Base-by-base conservation (phyloP, 2,113 vertebrate species). In the Tychaedon coryphoeus region DNA sequence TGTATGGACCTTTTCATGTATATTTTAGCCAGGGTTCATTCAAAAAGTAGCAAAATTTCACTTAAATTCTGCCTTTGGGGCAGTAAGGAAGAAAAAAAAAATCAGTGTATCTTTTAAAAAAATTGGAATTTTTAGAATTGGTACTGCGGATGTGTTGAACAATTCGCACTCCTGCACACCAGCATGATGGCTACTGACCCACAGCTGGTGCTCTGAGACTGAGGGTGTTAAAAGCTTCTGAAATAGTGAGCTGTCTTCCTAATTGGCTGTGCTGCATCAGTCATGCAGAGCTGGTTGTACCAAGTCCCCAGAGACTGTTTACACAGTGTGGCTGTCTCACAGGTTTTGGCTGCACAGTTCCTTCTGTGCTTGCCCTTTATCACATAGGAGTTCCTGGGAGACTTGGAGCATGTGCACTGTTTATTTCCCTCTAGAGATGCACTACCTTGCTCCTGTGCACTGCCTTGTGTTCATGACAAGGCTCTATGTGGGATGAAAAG, bases 201-300 rank as follows among this genome's bases (percentile, higher is more conserved):
- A 45, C 60, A 77, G 60, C 83, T 1, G 2, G 47, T 90, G 91
- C 79, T 82, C 50, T 72, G 75, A 80, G 91, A 83, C 56, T 40
- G 42, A 74, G 45, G 24, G 67, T 85, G 81, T 84, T 95, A 90
- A 93, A 95, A 94, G 75, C 83, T 90, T 76, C 89, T 88, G 77
- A 75, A 92, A 71, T 33, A 88, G 57, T 0, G 1, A 86, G 51
- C 84, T 12, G 2, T 67, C 33, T 90, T 79, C 67, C 53, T 88
- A 93, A 93, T 78, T 96, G 85, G 60, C 45, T 88, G 24, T 78
- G 53, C 61, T 56, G 31, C 91, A 73, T 33, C 64, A 60, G 72
- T 53, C 5, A 6, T 53, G 50, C 38, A 71, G 74, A 56, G 28
- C 6, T 79, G 84, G 58, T 66, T 78, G 82, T 28, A 77, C 57